Percentiles rank a stretch among this genome's conserved stretches.
Evolutionary conservation across 2,797 vertebrate genomes (phyloP).

Genomic region (Hephaestus fuliginosus): DNA sequence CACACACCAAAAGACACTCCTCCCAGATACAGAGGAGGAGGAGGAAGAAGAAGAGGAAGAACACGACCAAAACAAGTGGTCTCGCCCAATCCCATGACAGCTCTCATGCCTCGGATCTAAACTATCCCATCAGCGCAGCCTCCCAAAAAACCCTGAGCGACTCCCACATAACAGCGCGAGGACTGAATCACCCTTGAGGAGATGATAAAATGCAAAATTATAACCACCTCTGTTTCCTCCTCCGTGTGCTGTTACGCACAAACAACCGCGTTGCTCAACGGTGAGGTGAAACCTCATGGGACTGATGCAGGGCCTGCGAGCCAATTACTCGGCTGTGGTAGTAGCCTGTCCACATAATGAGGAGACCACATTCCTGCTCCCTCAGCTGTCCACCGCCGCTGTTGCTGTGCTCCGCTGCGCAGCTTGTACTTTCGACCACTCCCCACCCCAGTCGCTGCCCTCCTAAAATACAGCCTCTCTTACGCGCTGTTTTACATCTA

Average conservation of each 20-base stretch:
- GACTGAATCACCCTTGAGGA: conserved; percentile 54
- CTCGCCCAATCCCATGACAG: conserved; percentile 68
- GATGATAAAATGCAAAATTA: conserved; percentile 64
- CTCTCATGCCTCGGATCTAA: conserved; percentile 52
- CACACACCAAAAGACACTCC: conserved; percentile 44
- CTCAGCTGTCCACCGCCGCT: conserved; percentile 74
- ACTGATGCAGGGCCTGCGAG: conserved; percentile 62
- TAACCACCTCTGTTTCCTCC: conserved; percentile 47
- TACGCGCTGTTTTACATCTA: conserved; percentile 2
- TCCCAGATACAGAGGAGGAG: conserved; percentile 31
- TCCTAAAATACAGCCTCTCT: conserved; percentile 29
- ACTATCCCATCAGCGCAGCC: conserved; percentile 44
- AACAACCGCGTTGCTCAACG: conserved; percentile 53
- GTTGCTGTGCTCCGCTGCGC: conserved; percentile 62
- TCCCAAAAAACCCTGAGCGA: conserved; percentile 33
- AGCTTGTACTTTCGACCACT: conserved; percentile 56
- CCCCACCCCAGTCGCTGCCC: conserved; percentile 23
- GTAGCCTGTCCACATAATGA: conserved; percentile 74
- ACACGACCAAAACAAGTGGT: conserved; percentile 64
- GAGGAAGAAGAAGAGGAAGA: conserved; percentile 39
- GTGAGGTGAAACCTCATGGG: conserved; percentile 64
- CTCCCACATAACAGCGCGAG: conserved; percentile 52
- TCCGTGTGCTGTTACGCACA: conserved; percentile 47
- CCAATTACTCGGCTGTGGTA: conserved; percentile 74
- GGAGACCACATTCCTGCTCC: conserved; percentile 74